Evolutionary conservation across 2,888 invertebrate species (phyloP), one percentile per base, ranked within the genome.

Genomic region (Chymomyza amoena): DNA sequence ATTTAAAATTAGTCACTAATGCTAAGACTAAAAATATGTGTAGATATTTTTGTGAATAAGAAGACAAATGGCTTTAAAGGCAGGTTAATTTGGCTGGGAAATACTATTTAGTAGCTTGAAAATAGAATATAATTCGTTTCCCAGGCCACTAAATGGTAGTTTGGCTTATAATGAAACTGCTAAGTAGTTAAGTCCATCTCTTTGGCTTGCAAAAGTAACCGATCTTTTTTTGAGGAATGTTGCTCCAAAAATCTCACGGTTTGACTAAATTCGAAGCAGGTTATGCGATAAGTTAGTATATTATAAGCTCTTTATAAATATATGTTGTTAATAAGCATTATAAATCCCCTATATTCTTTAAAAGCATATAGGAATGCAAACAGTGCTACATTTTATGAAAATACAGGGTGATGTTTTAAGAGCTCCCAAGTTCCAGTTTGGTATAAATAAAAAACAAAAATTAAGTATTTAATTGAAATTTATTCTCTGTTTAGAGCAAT

Each of bases 1-100:
- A 73, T 81, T 72, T 69, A 65, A 39, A 45, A 57, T 25, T 15
- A 25, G 25, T 25, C 25, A 57, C 7, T 18, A 57, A 57, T 9
- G 18, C 16, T 18, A 54, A 3, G 10, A 54, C 54, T 54, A 13
- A 20, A 54, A 18, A 54, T 16, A 32, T 9, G 6, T 3, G 6
- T 28, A 28, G 3, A 32, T 32, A 7, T 32, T 32, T 32, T 32
- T 32, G 5, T 5, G 2, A 1, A 16, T 28, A 57, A 57, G 18
- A 2, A 18, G 13, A 57, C 9, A 18, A 57, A 57, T 18, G 57
- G 57, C 13, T 45, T 25, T 13, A 15, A 18, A 57, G 57, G 25
- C 25, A 25, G 15, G 28, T 57, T 57, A 20, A 57, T 57, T 45
- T 57, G 25, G 15, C 57, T 6, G 13, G 4, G 20, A 57, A 25